These are phyloP conservation scores for Turritopsis dohrnii DNA, from an alignment of 30 jellyfish, hydroid and myxozoan species.

Conservation along the genomic window DNA sequence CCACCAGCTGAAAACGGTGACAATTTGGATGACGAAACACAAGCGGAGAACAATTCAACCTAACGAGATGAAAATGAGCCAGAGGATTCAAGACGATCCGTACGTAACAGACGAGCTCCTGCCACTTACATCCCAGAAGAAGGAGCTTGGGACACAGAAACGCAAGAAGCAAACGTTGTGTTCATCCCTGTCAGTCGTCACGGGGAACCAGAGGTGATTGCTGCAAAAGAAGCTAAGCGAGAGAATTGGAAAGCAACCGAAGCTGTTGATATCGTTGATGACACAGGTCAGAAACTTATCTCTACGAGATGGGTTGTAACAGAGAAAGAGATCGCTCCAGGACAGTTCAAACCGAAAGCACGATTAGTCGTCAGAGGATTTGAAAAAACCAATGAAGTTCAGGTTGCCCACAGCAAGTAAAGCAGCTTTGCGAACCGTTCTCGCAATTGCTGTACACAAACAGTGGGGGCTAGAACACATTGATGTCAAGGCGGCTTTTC, in stretches of 20 bases:
- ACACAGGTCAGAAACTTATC: slow-evolving; percentile 17
- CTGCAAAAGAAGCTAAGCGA: slow-evolving; percentile 1
- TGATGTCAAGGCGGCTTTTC: neutral
- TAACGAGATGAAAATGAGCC: neutral
- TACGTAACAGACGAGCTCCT: neutral
- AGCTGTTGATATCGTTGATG: slow-evolving; percentile 17
- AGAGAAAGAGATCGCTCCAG: slow-evolving; percentile 16
- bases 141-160: neutral
- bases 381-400: neutral
- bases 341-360: slow-evolving; percentile 21
- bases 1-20: slow-evolving; percentile 6
- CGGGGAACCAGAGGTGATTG: slow-evolving; percentile 15
- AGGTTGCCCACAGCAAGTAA: neutral
- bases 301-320: slow-evolving; percentile 24
- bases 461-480: neutral
- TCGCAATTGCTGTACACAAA: neutral
- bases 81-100: neutral
- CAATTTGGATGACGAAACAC: too few relatives aligned
- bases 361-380: neutral
- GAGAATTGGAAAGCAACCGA: slow-evolving; percentile 21
- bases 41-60: slow-evolving; percentile 4
- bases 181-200: slow-evolving; percentile 8
- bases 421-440: neutral
- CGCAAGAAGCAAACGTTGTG: slow-evolving; percentile 14
- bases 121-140: slow-evolving; percentile 9